Evolutionary conservation across 2,113 vertebrate species (phyloP).

Genomic region (Proterorhinus semilunaris): DNA sequence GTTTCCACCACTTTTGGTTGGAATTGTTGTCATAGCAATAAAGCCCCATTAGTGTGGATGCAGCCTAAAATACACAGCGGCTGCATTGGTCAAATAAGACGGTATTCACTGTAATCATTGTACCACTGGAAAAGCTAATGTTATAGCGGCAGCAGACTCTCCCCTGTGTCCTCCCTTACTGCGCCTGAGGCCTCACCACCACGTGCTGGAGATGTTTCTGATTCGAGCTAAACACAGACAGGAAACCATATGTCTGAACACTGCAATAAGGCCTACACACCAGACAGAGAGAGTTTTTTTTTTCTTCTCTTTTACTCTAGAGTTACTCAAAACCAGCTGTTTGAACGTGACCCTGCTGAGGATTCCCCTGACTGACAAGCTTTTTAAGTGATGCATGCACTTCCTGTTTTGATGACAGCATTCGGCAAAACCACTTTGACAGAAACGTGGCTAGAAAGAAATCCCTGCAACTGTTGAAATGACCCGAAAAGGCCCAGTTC

Average conservation of each 20-base stretch:
- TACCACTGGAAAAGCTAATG: not conserved
- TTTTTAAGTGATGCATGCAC: slow-evolving; percentile 18
- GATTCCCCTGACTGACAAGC: slow-evolving; percentile 22
- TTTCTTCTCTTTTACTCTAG: slow-evolving; percentile 4
- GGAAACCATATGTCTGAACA: slow-evolving; percentile 95
- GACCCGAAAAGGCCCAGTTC: not conserved
- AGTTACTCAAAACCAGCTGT: slow-evolving; percentile 6
- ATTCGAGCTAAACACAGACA: slow-evolving; percentile 91
- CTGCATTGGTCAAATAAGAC: slow-evolving; percentile 2
- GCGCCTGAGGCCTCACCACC: slow-evolving; percentile 65
- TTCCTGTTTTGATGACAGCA: slow-evolving; percentile 44
- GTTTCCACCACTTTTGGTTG: not conserved
- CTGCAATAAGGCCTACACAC: slow-evolving; percentile 43
- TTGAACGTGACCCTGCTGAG: slow-evolving; percentile 9
- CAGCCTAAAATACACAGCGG: not conserved
- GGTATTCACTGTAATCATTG: not conserved
- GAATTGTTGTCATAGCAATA: not conserved
- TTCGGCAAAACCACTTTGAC: not conserved
- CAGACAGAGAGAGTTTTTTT: not conserved
- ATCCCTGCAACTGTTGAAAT: slow-evolving; percentile 11
- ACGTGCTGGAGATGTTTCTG: slow-evolving; percentile 81
- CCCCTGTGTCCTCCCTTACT: slow-evolving; percentile 12
- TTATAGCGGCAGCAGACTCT: not conserved
- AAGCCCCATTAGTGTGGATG: not conserved
- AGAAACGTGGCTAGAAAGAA: slow-evolving; percentile 2